These are phyloP conservation scores for Hemitrygon akajei DNA, from an alignment of 2,797 vertebrate species.

Conservation along the genomic window DNA sequence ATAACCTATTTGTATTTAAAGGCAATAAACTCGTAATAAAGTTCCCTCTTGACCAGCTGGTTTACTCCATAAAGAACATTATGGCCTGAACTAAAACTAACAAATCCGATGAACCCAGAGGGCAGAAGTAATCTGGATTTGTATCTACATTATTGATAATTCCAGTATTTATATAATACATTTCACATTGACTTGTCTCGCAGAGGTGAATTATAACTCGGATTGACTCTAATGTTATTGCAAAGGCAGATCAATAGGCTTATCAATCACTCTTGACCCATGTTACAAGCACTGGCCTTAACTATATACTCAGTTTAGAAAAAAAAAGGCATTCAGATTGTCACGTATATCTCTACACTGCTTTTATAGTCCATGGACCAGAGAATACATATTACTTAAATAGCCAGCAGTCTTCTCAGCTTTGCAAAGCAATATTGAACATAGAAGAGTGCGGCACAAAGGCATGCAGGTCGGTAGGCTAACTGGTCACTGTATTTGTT, in stretches of 20 bases:
- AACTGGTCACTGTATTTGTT: no score
- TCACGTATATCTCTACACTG: no score
- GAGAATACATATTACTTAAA: no score
- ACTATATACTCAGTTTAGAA: background rate
- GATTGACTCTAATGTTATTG: background rate
- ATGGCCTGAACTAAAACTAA: background rate
- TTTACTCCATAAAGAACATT: background rate
- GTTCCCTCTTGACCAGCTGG: background rate
- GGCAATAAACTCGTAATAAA: background rate
- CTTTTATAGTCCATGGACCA: no score
- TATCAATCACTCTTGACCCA: background rate
- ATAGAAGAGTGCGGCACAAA: no score
- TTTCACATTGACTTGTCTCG: background rate
- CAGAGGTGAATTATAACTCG: background rate
- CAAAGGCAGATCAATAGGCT: background rate
- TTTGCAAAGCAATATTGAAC: no score
- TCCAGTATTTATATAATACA: background rate
- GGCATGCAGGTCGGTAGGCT: no score
- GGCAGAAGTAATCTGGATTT: background rate
- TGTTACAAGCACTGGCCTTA: background rate
- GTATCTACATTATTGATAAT: background rate
- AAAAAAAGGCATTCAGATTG: no score
- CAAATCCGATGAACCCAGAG: background rate
- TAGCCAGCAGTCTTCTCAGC: no score
- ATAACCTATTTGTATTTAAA: background rate